Conservation (phyloP, 2,797 vertebrate genomes). For the Eupleurogrammus muticus region DNA sequence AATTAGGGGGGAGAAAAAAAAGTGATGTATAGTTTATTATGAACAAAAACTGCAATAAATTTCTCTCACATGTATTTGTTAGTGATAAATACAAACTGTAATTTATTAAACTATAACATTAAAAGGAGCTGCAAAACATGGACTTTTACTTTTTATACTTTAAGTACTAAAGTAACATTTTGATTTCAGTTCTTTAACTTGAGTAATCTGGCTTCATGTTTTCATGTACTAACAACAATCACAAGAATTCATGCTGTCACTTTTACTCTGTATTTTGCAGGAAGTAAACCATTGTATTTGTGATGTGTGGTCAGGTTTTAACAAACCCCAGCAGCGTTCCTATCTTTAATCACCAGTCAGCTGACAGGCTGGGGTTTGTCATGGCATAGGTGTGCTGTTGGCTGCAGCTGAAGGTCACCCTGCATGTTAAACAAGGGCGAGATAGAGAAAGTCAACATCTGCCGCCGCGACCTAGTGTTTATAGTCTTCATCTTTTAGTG, state of each 20-base stretch:
- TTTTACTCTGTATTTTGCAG: neutral
- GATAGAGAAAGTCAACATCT: slow-evolving; percentile 44
- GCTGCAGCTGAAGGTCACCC: slow-evolving; percentile 62
- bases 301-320: slow-evolving; percentile 14
- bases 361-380: slow-evolving; percentile 45
- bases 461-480: slow-evolving; percentile 28
- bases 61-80: too few species aligned
- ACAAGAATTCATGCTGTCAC: neutral
- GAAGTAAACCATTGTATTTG: neutral
- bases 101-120: too few species aligned
- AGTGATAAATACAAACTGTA: too few species aligned
- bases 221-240: neutral
- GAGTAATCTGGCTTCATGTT: neutral
- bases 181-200: too few species aligned
- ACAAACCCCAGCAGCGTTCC: neutral
- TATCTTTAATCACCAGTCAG: slow-evolving; percentile 33
- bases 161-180: too few species aligned
- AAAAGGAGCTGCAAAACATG: too few species aligned
- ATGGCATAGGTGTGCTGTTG: slow-evolving; percentile 60
- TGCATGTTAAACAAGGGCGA: slow-evolving; percentile 36
- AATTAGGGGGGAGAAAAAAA: too few species aligned
- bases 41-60: too few species aligned
- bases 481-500: slow-evolving; percentile 21
- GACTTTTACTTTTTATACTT: too few species aligned
- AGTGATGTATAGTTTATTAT: too few species aligned